Evolutionary conservation across 2,888 invertebrate species (phyloP).

Genomic region (Camptogramma bilineatum): DNA sequence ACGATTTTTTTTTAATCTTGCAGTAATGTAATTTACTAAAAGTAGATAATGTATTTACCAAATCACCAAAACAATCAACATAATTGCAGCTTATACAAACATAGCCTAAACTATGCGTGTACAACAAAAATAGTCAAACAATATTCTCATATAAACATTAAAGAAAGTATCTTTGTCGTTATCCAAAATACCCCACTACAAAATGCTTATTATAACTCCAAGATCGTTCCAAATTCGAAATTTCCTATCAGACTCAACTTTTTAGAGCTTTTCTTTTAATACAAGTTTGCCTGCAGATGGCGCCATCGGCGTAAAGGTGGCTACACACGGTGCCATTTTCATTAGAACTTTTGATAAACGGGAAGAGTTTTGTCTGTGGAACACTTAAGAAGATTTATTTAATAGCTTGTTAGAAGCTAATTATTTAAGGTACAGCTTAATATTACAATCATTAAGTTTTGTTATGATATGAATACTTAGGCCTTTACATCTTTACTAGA

Average conservation of each 20-base stretch:
- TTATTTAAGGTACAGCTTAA: background rate
- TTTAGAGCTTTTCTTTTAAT: slow-evolving; percentile 43
- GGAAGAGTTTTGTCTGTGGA: slow-evolving; percentile 13
- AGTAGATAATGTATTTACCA: no score
- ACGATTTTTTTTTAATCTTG: no score
- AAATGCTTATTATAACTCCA: slow-evolving; percentile 1
- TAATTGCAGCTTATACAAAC: no score
- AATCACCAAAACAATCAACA: no score
- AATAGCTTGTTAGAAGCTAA: slow-evolving; percentile 3
- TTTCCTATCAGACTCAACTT: slow-evolving; percentile 42
- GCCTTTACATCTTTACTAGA: no score
- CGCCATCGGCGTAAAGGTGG: slow-evolving; percentile 20
- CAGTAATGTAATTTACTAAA: no score
- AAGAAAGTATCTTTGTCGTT: no score
- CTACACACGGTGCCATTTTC: slow-evolving; percentile 27
- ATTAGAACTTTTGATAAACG: slow-evolving; percentile 30
- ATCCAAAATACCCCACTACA: background rate
- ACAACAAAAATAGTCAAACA: no score
- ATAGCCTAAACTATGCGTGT: no score
- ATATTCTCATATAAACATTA: no score
- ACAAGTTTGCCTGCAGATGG: slow-evolving; percentile 45
- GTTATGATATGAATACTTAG: no score
- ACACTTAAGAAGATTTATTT: slow-evolving; percentile 19
- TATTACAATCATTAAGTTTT: no score
- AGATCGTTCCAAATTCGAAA: slow-evolving; percentile 37